Percentiles rank a stretch among this genome's conserved stretches.
Evolutionary conservation across 2,113 vertebrate genomes (phyloP).

Genomic region (Toxotes jaculatrix): DNA sequence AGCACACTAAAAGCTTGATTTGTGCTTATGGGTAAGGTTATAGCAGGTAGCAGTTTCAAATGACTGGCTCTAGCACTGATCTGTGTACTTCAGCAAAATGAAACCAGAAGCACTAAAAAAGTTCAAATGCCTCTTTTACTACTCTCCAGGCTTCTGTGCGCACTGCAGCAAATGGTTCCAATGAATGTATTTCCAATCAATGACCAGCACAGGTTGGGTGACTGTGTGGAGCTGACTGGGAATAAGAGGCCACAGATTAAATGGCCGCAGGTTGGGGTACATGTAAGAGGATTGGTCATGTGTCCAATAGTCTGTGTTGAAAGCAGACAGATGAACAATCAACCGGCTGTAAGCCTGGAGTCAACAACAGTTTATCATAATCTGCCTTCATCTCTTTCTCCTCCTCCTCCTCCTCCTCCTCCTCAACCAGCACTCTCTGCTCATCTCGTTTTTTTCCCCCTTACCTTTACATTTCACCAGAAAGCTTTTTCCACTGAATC

Average conservation of each 20-base stretch:
- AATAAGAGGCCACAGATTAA: conserved; percentile 60
- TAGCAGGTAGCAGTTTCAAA: too few species aligned
- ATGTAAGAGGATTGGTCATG: conserved; percentile 74
- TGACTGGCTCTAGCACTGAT: background rate
- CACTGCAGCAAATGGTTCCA: background rate
- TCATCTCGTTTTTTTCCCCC: background rate
- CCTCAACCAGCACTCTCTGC: background rate
- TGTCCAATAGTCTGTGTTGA: conserved; percentile 49
- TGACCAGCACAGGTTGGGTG: background rate
- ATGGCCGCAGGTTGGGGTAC: conserved; percentile 49
- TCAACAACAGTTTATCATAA: conserved; percentile 66
- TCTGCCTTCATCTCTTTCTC: conserved; percentile 54
- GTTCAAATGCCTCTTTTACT: background rate
- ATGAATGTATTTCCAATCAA: background rate
- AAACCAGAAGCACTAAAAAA: too few species aligned
- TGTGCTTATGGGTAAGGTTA: too few species aligned
- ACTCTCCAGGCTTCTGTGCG: background rate
- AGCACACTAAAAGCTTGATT: too few species aligned
- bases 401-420: too few species aligned
- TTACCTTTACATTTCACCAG: background rate
- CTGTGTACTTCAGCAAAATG: background rate
- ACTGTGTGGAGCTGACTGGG: conserved; percentile 22
- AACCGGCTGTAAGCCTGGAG: conserved; percentile 64
- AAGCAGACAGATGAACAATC: conserved; percentile 74
- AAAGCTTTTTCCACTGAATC: background rate